A percentile compares a stretch with the other conserved stretches of the same genome.
Evolutionary conservation across 1,140 invertebrate species (phyloP).

Genomic region (Dolichoris vasculosae): DNA sequence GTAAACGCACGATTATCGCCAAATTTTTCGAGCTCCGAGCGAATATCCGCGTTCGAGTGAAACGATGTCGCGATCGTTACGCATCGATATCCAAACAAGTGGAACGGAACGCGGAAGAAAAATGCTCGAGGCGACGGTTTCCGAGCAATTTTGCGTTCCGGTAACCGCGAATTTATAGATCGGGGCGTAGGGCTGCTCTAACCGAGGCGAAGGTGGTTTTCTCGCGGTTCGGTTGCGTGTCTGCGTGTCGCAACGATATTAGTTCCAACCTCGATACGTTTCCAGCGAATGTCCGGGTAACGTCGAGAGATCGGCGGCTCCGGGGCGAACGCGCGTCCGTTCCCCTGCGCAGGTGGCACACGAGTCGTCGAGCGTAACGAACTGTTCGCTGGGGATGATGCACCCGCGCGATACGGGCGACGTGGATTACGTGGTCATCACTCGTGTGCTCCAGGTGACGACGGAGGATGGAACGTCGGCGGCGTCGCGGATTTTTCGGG

Average conservation of each 20-base stretch:
- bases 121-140: background rate
- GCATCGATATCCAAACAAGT: background rate
- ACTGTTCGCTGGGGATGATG: too few relatives aligned
- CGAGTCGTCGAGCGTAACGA: too few relatives aligned
- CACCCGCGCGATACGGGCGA: too few relatives aligned
- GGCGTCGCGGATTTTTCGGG: too few relatives aligned
- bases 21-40: too few relatives aligned
- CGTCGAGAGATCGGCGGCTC: too few relatives aligned
- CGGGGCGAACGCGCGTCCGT: background rate
- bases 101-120: background rate
- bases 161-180: background rate
- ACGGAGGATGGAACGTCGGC: too few relatives aligned
- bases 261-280: background rate
- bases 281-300: background rate
- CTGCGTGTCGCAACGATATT: background rate
- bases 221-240: background rate
- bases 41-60: background rate
- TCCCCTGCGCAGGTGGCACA: background rate
- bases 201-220: too few relatives aligned
- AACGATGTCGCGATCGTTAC: background rate
- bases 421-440: too few relatives aligned
- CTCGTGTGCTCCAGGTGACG: too few relatives aligned
- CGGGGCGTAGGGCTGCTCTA: too few relatives aligned
- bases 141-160: background rate
- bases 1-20: too few relatives aligned